phyloP scores from a whole-genome alignment of 2,888 invertebrate species.

The Apodemia mormo region DNA sequence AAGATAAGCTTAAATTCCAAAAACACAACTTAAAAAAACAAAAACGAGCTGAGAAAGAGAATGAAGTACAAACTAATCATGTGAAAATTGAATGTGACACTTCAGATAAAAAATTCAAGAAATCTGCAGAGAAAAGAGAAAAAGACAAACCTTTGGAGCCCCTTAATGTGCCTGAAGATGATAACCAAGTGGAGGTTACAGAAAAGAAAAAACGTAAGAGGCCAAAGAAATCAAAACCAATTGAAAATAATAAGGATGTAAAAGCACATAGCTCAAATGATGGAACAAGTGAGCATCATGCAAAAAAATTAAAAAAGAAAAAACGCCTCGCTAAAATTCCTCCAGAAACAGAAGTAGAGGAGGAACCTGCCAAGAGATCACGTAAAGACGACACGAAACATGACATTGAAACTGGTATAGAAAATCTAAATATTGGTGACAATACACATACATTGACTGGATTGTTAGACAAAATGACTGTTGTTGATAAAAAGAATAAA shows the following conservation, averaged over 20 bases:
- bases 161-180: not conserved
- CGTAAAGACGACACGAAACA: constrained; percentile 51
- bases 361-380: constrained; percentile 51
- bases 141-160: constrained; percentile 5
- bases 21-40: constrained; percentile 46
- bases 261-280: constrained; percentile 15
- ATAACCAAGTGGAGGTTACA: constrained; percentile 20
- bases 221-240: constrained; percentile 9
- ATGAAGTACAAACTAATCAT: constrained; percentile 28
- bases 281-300: not conserved
- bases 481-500: constrained; percentile 62
- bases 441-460: constrained; percentile 63
- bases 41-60: constrained; percentile 44
- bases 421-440: constrained; percentile 65
- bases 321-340: constrained; percentile 43
- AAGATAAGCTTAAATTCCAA: constrained; percentile 30
- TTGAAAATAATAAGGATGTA: not conserved
- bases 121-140: constrained; percentile 31
- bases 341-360: constrained; percentile 40
- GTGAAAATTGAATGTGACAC: constrained; percentile 18
- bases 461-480: constrained; percentile 66
- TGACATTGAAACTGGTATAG: constrained; percentile 56
- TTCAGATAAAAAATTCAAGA: constrained; percentile 33
- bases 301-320: constrained; percentile 48
- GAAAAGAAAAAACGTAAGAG: constrained; percentile 28